These are phyloP conservation scores for Plagodis pulveraria DNA, from an alignment of 2,888 invertebrate species.

Conservation along the genomic window DNA sequence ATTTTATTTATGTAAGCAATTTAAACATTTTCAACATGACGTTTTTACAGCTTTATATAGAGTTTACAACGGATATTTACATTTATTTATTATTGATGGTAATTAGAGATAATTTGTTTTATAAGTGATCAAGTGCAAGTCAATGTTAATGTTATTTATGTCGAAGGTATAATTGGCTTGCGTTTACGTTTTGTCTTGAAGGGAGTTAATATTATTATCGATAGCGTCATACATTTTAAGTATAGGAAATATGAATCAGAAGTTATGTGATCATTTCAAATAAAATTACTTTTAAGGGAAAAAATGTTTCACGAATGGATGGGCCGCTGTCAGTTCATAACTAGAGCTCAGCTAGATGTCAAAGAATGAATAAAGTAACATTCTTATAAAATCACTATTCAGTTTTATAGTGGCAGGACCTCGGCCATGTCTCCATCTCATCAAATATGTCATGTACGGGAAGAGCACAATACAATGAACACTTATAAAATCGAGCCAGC, in stretches of 20 bases:
- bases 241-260: no score
- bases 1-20: slow-evolving; percentile 41
- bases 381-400: slow-evolving; percentile 43
- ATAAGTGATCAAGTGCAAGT: slow-evolving; percentile 56
- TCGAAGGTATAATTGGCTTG: slow-evolving; percentile 31
- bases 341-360: slow-evolving; percentile 5
- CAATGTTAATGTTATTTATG: slow-evolving; percentile 49
- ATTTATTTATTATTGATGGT: slow-evolving; percentile 44
- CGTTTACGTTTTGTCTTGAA: slow-evolving; percentile 13
- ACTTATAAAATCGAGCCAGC: slow-evolving; percentile 61
- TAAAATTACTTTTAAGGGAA: no score
- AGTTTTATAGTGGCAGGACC: slow-evolving; percentile 30
- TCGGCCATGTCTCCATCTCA: slow-evolving; percentile 24
- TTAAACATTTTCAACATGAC: slow-evolving; percentile 33
- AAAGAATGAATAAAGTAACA: slow-evolving; percentile 23
- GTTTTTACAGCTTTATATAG: slow-evolving; percentile 35
- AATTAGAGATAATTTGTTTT: slow-evolving; percentile 60
- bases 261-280: no score
- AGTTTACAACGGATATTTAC: slow-evolving; percentile 36
- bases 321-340: slow-evolving; percentile 3
- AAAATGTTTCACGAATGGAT: neutral
- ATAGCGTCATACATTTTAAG: no score
- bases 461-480: slow-evolving; percentile 57
- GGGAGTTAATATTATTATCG: slow-evolving; percentile 15
- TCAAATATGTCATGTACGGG: slow-evolving; percentile 31